Base-by-base conservation (phyloP, 2,888 invertebrate genomes). In the Pyrgus malvae region DNA sequence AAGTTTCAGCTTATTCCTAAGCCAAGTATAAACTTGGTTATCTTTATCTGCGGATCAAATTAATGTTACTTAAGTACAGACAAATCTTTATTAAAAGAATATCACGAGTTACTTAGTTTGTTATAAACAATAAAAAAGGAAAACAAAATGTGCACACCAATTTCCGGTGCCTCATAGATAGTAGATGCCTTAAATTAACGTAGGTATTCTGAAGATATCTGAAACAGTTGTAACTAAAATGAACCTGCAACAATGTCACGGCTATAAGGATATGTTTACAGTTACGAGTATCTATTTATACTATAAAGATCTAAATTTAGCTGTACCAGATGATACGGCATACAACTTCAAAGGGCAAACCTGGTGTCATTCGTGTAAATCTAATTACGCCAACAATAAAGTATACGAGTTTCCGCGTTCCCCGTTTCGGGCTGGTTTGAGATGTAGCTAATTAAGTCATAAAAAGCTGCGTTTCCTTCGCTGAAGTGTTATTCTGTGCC, bases 401-500 rank as follows among this genome's bases (percentile, higher is more conserved):
- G 68, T 67, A 62, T 70, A 65, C 65, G 69, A 67, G 63, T 65
- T 73, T 72, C 70, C 72, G 72, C 70, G 66, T 69, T 61, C 66
- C 14, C 64, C 56, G 61, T 59, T 63, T 55, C 38, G 49, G 56
- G 62, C 61, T 59, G 63, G 69, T 67, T 63, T 61, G 73, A 77
- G 83, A 82, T 81, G 80, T 76, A 74, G 70, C 83, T 83, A 85
- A 85, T 85, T 84, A 84, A 83, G 79, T 72, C 74, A 76, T 84
- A 84, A 85, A 85, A 83, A 82, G 67, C 69, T 70, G 69, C 68
- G 63, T 74, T 78, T 76, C 78, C 77, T 76, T 70, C 62, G 67
- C 70, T 67, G 72, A 77, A 80, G 76, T 77, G 79, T 77, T 80
- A 76, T 78, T 76, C 71, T 70, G 77, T 76, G 76, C 74, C 72